Base-by-base conservation (phyloP, 2,888 invertebrate species). In the Parnassius glacialis region DNA sequence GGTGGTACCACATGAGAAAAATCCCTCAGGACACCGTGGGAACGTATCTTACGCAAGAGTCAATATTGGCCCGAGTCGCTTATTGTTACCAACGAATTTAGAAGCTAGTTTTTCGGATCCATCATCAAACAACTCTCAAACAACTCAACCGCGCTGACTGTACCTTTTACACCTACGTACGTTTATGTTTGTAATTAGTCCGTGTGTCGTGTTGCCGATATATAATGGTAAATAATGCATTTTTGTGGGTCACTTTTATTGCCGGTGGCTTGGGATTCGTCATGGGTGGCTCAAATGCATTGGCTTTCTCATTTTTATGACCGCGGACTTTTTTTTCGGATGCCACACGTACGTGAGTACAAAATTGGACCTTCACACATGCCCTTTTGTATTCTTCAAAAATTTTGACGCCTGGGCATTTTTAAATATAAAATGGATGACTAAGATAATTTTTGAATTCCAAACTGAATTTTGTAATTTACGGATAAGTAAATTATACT, bases 201-300 rank as follows among this genome's bases (percentile, higher is more conserved):
- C 74, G 81, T 79, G 80, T 89, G 90, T 89, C 89, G 82, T 85
- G 74, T 81, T 82, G 85, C 83, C 85, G 87, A 88, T 88, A 86
- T 83, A 87, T 89, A 86, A 90, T 90, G 85, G 88, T 90, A 90
- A 87, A 90, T 91, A 90, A 90, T 88, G 87, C 83, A 86, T 88
- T 87, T 90, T 90, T 86, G 89, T 84, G 84, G 85, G 80, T 83
- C 84, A 85, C 75, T 90, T 90, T 90, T 88, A 90, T 85, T 86
- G 80, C 83, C 79, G 75, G 74, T 69, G 75, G 80, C 74, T 76
- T 76, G 81, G 81, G 73, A 81, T 85, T 84, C 89, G 77, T 79
- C 90, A 87, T 90, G 90, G 90, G 90, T 90, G 90, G 90, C 79
- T 79, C 75, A 77, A 58, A 63, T 63, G 61, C 65, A 65, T 64